Base-by-base conservation (phyloP, 2,797 vertebrate species). In the Sebastes wilsoni region DNA sequence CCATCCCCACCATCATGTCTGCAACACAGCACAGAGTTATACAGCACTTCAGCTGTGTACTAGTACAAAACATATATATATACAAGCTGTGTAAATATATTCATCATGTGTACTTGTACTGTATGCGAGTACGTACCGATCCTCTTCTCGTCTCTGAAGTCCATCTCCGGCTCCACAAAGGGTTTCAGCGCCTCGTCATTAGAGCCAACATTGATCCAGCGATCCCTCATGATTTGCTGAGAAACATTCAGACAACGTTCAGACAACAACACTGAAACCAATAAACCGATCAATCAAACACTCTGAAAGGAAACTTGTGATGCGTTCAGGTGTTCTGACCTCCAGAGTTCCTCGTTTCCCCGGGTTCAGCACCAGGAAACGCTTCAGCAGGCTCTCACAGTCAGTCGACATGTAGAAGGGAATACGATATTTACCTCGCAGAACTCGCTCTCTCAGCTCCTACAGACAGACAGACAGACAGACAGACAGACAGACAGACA, bases 141-240 rank as follows among this genome's bases (percentile, higher is more conserved):
- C 55, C 23, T 58, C 22, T 58, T 25, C 55, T 58, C 23, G 55
- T 58, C 55, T 58, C 55, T 25, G 23, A 58, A 1, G 55, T 58
- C 55, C 3, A 58, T 25, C 22, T 58, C 22, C 23, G 55, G 55
- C 23, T 58, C 55, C 23, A 58, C 23, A 14, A 58, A 58, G 23
- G 55, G 55, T 58, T 58, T 58, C 55, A 58, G 23, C 8, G 55
- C 23, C 23, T 58, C 97, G n/a, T 97, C 97, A 58, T 98, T 97
- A 46, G 95, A 96, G 23, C 97, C 97, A 30, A 96, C 94, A 13
- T 97, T 97, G 90, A 98, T 97, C 97, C 97, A 99, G 61, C 97
- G 96, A 89, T 98, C 97, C 95, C 96, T 97, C 97, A 98, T 98
- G 89, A 98, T 98, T 98, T 98, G 97, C 97, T 98, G 83, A 70